Conservation (phyloP, 2,113 vertebrate genomes). For the Phyllopteryx taeniolatus region DNA sequence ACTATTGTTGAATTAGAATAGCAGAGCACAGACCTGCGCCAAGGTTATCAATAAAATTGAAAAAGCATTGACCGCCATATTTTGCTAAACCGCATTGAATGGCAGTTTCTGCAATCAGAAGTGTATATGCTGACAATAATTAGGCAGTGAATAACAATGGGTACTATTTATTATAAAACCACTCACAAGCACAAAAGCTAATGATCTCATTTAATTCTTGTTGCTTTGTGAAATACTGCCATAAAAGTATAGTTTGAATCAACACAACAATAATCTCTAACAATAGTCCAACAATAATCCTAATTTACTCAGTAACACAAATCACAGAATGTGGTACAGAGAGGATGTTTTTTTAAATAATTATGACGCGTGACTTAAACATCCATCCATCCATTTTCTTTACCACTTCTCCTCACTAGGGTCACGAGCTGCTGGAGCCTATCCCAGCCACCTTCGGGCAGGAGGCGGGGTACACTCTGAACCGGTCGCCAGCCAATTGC, state of each 20-base stretch:
- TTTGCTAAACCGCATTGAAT: background rate
- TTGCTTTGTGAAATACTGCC: background rate
- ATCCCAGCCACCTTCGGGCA: too few species aligned
- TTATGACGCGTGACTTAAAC: too few species aligned
- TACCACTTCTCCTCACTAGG: too few species aligned
- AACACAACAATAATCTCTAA: too few species aligned
- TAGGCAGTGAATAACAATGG: background rate
- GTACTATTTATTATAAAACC: background rate
- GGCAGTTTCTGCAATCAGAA: background rate
- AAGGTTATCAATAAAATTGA: background rate
- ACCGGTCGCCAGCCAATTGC: too few species aligned
- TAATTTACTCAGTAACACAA: too few species aligned
- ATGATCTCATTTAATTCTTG: background rate
- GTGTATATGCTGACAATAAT: background rate
- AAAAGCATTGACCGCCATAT: background rate
- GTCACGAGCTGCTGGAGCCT: too few species aligned
- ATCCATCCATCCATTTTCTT: too few species aligned
- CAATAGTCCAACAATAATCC: too few species aligned
- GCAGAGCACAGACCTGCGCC: background rate
- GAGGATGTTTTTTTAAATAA: too few species aligned
- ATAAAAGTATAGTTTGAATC: background rate
- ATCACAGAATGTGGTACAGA: too few species aligned
- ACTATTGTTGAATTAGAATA: background rate
- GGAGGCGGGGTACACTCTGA: too few species aligned
- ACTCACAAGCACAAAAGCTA: background rate